Evolutionary conservation across 2,888 invertebrate genomes (phyloP).

Genomic region (Conchocele bisecta): DNA sequence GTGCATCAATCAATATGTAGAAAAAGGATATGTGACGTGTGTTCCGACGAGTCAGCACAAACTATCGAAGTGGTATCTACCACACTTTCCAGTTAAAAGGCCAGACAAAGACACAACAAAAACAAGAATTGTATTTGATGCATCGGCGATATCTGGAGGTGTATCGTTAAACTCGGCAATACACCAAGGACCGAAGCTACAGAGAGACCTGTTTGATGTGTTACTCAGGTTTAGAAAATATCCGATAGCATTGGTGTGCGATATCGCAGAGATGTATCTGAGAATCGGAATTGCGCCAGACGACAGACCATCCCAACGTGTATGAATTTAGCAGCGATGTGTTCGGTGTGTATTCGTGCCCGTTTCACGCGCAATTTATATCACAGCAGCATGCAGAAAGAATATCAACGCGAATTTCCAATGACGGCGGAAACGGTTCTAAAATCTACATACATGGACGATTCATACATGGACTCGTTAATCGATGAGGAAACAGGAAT

Average conservation of each 20-base stretch:
- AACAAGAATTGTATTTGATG: background rate
- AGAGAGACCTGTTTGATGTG: conserved; percentile 1
- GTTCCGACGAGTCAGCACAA: background rate
- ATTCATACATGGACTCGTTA: too few relatives aligned
- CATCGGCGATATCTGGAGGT: background rate
- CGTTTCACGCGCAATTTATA: too few relatives aligned
- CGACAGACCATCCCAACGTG: background rate
- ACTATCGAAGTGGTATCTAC: conserved; percentile 14
- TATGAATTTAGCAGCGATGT: too few relatives aligned
- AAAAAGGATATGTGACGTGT: conserved; percentile 14
- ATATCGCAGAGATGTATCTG: background rate
- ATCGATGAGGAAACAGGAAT: too few relatives aligned
- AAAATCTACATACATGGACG: too few relatives aligned
- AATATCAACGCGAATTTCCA: too few relatives aligned
- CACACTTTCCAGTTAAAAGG: conserved; percentile 24
- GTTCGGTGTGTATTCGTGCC: too few relatives aligned
- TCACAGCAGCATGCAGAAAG: too few relatives aligned
- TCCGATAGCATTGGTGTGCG: background rate
- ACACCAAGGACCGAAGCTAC: background rate
- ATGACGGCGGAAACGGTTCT: too few relatives aligned
- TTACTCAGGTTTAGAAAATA: background rate
- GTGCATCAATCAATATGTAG: background rate
- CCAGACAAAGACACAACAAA: conserved; percentile 11
- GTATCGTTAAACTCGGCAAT: background rate
- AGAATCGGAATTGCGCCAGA: background rate